Percentiles rank a stretch among this genome's conserved stretches.
These are phyloP conservation scores for Lydus trimaculatus DNA, from an alignment of 2,888 invertebrate genomes.

Conservation along the genomic window DNA sequence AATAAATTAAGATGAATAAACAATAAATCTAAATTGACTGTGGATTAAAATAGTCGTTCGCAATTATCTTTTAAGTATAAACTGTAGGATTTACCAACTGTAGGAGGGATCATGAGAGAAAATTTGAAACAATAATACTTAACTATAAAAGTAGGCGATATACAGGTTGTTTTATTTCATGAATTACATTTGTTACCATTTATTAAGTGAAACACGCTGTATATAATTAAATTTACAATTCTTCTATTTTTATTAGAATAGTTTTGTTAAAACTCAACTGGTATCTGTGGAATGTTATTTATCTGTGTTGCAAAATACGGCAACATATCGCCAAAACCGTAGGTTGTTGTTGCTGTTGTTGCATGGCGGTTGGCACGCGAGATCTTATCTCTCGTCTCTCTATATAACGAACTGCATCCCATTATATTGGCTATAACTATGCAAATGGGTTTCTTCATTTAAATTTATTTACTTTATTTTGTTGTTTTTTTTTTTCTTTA, in stretches of 20 bases:
- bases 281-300: slow-evolving; percentile 8
- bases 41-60: background rate
- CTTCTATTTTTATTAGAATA: no score
- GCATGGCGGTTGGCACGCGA: slow-evolving; percentile 9
- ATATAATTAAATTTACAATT: no score
- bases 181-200: no score
- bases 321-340: background rate
- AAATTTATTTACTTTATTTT: background rate
- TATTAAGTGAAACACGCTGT: background rate
- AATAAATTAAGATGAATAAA: background rate
- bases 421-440: slow-evolving; percentile 22
- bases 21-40: slow-evolving; percentile 2
- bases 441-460: slow-evolving; percentile 19
- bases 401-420: slow-evolving; percentile 19
- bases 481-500: no score
- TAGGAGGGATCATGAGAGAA: background rate
- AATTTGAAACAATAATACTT: background rate
- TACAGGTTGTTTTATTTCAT: background rate
- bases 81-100: background rate
- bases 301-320: slow-evolving; percentile 4
- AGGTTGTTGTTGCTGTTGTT: background rate
- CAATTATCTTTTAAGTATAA: background rate
- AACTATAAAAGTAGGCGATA: background rate
- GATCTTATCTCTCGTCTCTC: slow-evolving; percentile 2
- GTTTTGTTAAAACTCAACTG: background rate